Evolutionary conservation across 1,140 invertebrate species (phyloP), one percentile per base, ranked within the genome.

Genomic region (Brachystomella parvula): DNA sequence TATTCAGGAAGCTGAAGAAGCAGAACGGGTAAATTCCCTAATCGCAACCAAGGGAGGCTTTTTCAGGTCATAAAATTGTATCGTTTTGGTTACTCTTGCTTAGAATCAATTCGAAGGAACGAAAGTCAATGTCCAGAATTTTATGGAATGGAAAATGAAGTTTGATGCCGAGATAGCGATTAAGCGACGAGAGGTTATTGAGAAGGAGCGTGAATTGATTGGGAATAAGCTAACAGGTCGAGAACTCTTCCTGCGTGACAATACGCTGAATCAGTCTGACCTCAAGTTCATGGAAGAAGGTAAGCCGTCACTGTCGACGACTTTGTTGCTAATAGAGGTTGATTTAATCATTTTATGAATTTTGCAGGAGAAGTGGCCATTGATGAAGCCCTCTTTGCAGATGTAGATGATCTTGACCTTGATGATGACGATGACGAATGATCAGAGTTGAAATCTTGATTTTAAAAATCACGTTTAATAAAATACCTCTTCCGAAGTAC

Each of bases 81-180:
- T 60, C 32, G 2, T 56, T 28, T 64, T 21, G 49, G 32, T 67
- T 64, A 28, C 29, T 6, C 44, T 81, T 80, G 73, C 76, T 49
- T 77, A 93, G 87, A 93, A 91, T 88, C 85, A 88, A 75, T 96
- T 96, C 83, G 93, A 96, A 81, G 95, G 95, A 29, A 98, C 94
- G 1, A 81, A 87, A 76, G 95, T 98, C 0, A 92, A 92, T 1
- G 90, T 98, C 1, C 95, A 98, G 81, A 88, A 89, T n/a, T 99
- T 99, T 78, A 78, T 97, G 66, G 86, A 83, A 39, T 99, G 96
- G 96, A 95, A 96, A 77, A 83, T 86, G 63, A 86, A 88, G 68
- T 99, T 98, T 83, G 94, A 98, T 78, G 84, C 86, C 59, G 93
- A 96, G 79, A 88, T 89, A 78, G 86, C 86, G 21, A 85, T 89